Evolutionary conservation across 2,888 invertebrate genomes (phyloP).

Genomic region (Coremacera marginata): DNA sequence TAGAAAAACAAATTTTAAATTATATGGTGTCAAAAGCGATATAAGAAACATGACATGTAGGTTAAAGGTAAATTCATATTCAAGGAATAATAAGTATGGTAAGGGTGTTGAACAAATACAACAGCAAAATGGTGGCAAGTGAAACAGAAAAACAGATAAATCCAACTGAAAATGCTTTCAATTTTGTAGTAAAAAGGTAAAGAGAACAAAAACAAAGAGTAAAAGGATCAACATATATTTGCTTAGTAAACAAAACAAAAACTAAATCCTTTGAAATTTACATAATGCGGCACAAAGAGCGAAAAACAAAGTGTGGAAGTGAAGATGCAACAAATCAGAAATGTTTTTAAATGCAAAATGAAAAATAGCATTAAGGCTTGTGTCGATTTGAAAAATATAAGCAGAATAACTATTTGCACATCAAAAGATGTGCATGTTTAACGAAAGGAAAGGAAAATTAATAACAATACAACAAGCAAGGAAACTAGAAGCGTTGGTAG

Average conservation of each 20-base stretch:
- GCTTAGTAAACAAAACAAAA: no score
- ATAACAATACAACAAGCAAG: no score
- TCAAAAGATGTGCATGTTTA: neutral
- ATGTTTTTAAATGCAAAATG: neutral
- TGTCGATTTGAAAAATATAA: neutral
- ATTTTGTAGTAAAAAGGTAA: neutral
- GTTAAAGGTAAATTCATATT: slow-evolving; percentile 1
- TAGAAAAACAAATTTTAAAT: slow-evolving; percentile 31
- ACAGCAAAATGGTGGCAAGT: slow-evolving; percentile 13
- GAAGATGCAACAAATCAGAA: neutral
- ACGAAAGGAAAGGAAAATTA: no score
- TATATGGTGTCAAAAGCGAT: neutral
- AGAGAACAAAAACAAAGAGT: slow-evolving; percentile 18
- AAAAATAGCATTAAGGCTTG: neutral
- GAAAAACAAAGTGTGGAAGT: neutral
- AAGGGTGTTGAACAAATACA: neutral
- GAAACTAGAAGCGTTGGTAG: no score
- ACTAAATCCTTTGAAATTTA: neutral
- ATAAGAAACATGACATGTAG: slow-evolving; percentile 15
- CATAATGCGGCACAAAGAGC: neutral
- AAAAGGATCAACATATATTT: slow-evolving; percentile 2
- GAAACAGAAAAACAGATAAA: slow-evolving; percentile 41
- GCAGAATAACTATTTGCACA: neutral
- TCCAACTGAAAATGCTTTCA: slow-evolving; percentile 33
- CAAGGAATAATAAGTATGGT: no score